phyloP scores from a whole-genome alignment of 1,140 invertebrate species.

The Littorina saxatilis region DNA sequence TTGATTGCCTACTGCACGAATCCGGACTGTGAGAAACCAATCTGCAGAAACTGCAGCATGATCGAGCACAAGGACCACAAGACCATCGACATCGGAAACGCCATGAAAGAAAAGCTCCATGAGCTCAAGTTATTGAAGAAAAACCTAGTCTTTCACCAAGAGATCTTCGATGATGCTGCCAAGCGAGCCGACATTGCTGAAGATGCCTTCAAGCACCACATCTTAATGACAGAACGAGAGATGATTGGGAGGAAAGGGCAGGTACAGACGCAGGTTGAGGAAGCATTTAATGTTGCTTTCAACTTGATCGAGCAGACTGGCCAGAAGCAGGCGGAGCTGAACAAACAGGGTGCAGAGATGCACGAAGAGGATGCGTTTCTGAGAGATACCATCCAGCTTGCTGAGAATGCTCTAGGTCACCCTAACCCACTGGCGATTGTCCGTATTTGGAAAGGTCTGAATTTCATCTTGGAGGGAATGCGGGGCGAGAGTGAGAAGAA shows the following conservation, averaged over 20 bases:
- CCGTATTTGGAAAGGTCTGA: slow-evolving; percentile 15
- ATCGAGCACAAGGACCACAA: slow-evolving; percentile 26
- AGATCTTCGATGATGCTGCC: slow-evolving; percentile 27
- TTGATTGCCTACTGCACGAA: slow-evolving; percentile 26
- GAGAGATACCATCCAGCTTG: not conserved
- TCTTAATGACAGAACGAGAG: not conserved
- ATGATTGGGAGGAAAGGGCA: slow-evolving; percentile 15
- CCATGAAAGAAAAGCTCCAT: not conserved
- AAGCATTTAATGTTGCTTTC: slow-evolving; percentile 15
- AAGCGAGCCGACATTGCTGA: not conserved
- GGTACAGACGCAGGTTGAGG: slow-evolving; percentile 23
- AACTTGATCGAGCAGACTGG: slow-evolving; percentile 13
- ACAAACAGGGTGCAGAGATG: slow-evolving; percentile 24
- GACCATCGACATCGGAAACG: not conserved
- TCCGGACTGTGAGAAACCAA: not conserved
- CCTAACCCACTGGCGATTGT: not conserved
- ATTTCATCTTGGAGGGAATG: not conserved
- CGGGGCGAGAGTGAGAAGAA: not conserved
- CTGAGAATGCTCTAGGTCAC: not conserved
- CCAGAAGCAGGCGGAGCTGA: slow-evolving; percentile 17
- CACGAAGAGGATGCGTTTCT: slow-evolving; percentile 19
- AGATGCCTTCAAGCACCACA: not conserved
- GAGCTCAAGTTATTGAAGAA: not conserved
- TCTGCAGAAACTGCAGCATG: slow-evolving; percentile 26
- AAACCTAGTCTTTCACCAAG: not conserved